Percentiles rank a stretch among this genome's conserved stretches.
These are phyloP conservation scores for Pogonomyrmex californicus DNA, from an alignment of 1,140 invertebrate species.

Conservation along the genomic window DNA sequence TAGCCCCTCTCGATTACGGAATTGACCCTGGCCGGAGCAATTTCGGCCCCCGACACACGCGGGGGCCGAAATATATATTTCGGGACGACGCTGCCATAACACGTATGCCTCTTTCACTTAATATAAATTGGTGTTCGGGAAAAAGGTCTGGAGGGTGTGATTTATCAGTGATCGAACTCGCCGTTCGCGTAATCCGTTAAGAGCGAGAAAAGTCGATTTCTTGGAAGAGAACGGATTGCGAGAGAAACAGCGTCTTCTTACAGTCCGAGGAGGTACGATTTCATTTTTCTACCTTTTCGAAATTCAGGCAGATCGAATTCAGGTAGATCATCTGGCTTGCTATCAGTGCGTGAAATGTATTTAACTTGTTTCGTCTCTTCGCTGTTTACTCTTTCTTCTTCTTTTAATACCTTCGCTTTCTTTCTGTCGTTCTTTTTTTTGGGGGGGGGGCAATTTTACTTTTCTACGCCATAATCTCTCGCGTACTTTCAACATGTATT, in stretches of 20 bases:
- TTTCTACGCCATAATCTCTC: not conserved
- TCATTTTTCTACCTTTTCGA: not conserved
- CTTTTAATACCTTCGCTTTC: not conserved
- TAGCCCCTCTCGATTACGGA: not conserved
- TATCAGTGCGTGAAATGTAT: slow-evolving; percentile 52
- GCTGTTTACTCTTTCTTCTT: not conserved
- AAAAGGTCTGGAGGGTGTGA: slow-evolving; percentile 39
- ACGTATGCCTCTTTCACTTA: slow-evolving; percentile 39
- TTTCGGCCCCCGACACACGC: slow-evolving; percentile 6
- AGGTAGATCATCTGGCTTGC: slow-evolving; percentile 42
- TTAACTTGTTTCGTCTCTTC: slow-evolving; percentile 11
- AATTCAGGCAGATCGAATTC: not conserved
- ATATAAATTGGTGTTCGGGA: slow-evolving; percentile 46
- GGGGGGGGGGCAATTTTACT: not conserved
- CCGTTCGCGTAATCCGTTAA: slow-evolving; percentile 31
- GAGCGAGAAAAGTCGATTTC: slow-evolving; percentile 24
- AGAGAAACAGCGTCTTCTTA: not conserved
- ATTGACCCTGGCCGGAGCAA: slow-evolving; percentile 32
- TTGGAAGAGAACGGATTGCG: not conserved
- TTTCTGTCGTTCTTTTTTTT: not conserved
- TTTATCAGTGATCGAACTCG: slow-evolving; percentile 52
- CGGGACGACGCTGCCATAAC: slow-evolving; percentile 48
- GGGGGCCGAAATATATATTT: slow-evolving; percentile 36
- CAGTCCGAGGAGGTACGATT: not conserved
- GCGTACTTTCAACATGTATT: not conserved